Evolutionary conservation across 1,140 invertebrate species (phyloP).

Genomic region (Drosophila watanabei): DNA sequence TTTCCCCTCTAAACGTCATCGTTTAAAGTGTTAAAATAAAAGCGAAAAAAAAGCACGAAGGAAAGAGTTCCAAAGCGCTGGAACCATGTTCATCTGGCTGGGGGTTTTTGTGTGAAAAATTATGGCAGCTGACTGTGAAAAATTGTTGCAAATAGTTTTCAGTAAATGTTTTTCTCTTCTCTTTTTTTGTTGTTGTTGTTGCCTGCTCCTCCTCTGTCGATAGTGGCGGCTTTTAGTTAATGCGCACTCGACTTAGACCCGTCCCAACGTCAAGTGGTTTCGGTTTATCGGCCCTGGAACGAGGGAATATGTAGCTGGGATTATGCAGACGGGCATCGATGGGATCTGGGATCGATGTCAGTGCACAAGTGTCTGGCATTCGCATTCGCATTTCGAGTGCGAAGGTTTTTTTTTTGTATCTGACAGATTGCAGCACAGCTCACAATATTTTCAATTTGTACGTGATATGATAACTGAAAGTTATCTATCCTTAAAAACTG

Average conservation of each 20-base stretch:
- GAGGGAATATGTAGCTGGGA: constrained; percentile 21
- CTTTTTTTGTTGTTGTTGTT: constrained; percentile 44
- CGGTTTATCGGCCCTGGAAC: constrained; percentile 40
- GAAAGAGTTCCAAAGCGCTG: constrained; percentile 4
- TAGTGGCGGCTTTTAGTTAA: constrained; percentile 77
- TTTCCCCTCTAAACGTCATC: constrained; percentile 59
- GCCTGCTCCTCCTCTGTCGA: constrained; percentile 45
- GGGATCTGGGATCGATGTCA: constrained; percentile 58
- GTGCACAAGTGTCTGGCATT: constrained; percentile 62
- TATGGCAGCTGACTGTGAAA: constrained; percentile 83
- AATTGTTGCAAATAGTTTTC: constrained; percentile 79
- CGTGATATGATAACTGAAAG: constrained; percentile 62
- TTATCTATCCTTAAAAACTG: constrained; percentile 33
- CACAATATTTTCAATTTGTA: constrained; percentile 64
- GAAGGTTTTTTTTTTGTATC: constrained; percentile 34
- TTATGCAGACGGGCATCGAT: constrained; percentile 60
- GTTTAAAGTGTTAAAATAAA: constrained; percentile 82
- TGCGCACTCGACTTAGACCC: constrained; percentile 51
- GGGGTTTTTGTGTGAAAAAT: constrained; percentile 75
- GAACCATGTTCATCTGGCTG: constrained; percentile 49
- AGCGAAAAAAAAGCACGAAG: constrained; percentile 59
- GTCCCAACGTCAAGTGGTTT: constrained; percentile 52
- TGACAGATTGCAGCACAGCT: constrained; percentile 46
- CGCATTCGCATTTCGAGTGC: constrained; percentile 45
- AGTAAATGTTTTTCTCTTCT: constrained; percentile 62